phyloP scores from a whole-genome alignment of 2,888 invertebrate genomes.

The Hyposoter didymator region DNA sequence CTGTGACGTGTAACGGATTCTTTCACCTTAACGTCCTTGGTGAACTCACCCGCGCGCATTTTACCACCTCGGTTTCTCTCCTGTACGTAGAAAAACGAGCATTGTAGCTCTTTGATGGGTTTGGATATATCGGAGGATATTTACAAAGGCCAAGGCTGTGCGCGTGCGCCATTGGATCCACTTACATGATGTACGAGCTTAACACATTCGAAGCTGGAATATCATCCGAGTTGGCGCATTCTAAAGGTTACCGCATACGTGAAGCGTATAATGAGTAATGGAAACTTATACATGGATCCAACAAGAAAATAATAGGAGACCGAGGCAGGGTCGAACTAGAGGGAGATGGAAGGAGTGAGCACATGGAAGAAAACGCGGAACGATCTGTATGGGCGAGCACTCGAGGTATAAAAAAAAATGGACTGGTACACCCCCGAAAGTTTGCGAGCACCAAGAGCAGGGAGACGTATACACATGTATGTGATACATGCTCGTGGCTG shows the following conservation, averaged over 20 bases:
- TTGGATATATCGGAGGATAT: slow-evolving; percentile 28
- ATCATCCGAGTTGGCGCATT: slow-evolving; percentile 22
- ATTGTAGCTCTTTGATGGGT: slow-evolving; percentile 48
- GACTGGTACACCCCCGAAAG: slow-evolving; percentile 72
- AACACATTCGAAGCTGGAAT: slow-evolving; percentile 27
- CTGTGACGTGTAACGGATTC: slow-evolving; percentile 56
- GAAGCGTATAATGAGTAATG: slow-evolving; percentile 10
- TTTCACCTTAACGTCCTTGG: slow-evolving; percentile 54
- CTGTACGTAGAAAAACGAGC: slow-evolving; percentile 18
- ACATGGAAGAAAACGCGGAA: slow-evolving; percentile 52
- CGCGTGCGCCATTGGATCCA: slow-evolving; percentile 40
- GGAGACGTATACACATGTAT: not conserved
- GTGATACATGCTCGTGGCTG: not conserved
- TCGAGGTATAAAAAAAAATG: slow-evolving; percentile 71
- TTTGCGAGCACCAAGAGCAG: slow-evolving; percentile 45
- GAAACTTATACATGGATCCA: slow-evolving; percentile 10
- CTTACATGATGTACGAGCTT: slow-evolving; percentile 20
- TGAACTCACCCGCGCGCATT: slow-evolving; percentile 57
- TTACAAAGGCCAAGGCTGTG: slow-evolving; percentile 4
- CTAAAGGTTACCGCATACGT: slow-evolving; percentile 17
- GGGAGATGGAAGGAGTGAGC: slow-evolving; percentile 60
- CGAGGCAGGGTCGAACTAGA: slow-evolving; percentile 28
- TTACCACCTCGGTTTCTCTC: slow-evolving; percentile 50
- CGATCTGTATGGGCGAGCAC: slow-evolving; percentile 54
- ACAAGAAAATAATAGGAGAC: slow-evolving; percentile 50